Evolutionary conservation across 2,888 invertebrate species (phyloP), one percentile per base, ranked within the genome.

Genomic region (Dicyrtomina minuta): DNA sequence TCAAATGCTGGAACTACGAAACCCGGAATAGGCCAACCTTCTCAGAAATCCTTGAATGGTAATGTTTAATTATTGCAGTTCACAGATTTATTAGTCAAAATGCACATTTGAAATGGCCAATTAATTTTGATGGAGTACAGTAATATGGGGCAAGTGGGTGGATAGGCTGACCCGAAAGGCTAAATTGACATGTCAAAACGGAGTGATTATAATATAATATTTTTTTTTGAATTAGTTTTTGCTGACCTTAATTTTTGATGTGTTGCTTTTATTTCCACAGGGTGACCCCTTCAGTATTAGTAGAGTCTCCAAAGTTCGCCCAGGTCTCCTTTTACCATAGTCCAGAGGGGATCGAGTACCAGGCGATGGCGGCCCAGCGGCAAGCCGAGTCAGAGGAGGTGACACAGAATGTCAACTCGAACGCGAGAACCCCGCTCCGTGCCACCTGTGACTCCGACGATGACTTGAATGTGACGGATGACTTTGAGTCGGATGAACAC

Each of bases 1-100:
- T 89, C 77, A 86, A 87, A 74, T 97, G 96, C 82, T 99, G 98
- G 98, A 87, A 89, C 79, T 91, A 91, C 82, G 88, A 91, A 78
- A 88, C 92, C 0, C 83, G 85, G 43, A 84, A 86, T 64, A 86
- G 98, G 70, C 97, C 97, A 27, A 86, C 89, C 68, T 99, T 99
- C 85, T 85, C 92, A 79, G 89, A 88, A 74, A 88, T 93, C 22
- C 90, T 92, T 77, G 87, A 89, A 43, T 70, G 72, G 78, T 77
- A 72, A 39, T n/a, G n/a, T n/a, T n/a, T n/a, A n/a, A n/a, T n/a
- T n/a, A n/a, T n/a, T n/a, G n/a, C n/a, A n/a, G n/a, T n/a, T n/a
- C n/a, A n/a, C n/a, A n/a, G n/a, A n/a, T n/a, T n/a, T n/a, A n/a
- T n/a, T n/a, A n/a, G n/a, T n/a, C n/a, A n/a, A n/a, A n/a, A n/a